These are phyloP conservation scores for Uria lomvia DNA, from an alignment of 2,113 vertebrate species.

Conservation along the genomic window DNA sequence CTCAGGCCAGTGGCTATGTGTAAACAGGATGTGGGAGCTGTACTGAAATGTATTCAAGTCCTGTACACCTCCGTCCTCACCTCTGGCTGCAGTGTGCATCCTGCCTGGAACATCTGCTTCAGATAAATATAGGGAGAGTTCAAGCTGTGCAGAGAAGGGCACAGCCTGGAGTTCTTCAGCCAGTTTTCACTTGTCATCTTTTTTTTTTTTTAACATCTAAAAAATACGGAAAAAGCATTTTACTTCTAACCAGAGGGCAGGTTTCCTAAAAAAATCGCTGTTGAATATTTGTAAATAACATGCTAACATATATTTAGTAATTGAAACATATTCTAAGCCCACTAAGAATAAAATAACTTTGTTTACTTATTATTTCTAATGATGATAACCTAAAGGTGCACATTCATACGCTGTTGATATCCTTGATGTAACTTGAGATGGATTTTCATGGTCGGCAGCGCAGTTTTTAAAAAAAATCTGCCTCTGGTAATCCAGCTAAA, in stretches of 20 bases:
- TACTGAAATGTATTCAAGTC: slow-evolving; percentile 1
- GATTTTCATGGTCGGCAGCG: neutral
- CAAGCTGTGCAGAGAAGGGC: neutral
- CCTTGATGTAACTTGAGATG: neutral
- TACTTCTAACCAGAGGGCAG: neutral
- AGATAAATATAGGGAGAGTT: slow-evolving; percentile 32
- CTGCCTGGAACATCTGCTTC: slow-evolving; percentile 58
- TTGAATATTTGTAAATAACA: neutral
- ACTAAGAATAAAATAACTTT: neutral
- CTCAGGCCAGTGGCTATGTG: neutral
- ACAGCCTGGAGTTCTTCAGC: neutral
- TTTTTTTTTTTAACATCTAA: neutral
- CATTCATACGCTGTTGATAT: neutral
- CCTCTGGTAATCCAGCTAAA: neutral
- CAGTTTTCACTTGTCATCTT: neutral
- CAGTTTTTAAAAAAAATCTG: neutral
- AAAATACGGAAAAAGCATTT: neutral
- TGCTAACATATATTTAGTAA: neutral
- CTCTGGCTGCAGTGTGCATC: slow-evolving; percentile 20
- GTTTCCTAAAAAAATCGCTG: neutral
- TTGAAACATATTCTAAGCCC: neutral
- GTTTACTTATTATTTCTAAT: neutral
- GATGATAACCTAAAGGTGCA: neutral
- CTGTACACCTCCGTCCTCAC: slow-evolving; percentile 45
- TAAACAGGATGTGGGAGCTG: slow-evolving; percentile 65